A percentile compares a stretch with the other conserved stretches of the same genome.
phyloP scores from a whole-genome alignment of 2,113 vertebrate genomes.

The Lycocorax pyrrhopterus region DNA sequence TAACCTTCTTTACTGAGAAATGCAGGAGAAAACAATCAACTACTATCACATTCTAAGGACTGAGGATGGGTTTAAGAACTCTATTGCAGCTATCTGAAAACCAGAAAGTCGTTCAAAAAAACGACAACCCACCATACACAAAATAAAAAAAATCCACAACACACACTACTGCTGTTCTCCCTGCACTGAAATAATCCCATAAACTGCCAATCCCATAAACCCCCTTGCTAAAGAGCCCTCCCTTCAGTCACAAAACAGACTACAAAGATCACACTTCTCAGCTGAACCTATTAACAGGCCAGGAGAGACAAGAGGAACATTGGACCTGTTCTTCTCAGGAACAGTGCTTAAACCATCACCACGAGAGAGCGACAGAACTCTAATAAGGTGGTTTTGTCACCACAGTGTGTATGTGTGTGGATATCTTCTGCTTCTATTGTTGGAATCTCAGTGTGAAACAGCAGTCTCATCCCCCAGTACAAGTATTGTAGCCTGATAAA shows the following conservation, averaged over 20 bases:
- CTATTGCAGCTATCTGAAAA: background rate
- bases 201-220: background rate
- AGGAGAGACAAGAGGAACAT: background rate
- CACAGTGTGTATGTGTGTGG: accelerated
- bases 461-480: background rate
- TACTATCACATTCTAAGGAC: background rate
- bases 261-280: background rate
- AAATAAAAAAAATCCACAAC: background rate
- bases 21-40: background rate
- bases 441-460: background rate
- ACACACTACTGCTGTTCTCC: background rate
- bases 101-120: background rate
- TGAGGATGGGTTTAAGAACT: background rate
- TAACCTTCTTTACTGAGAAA: background rate
- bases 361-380: background rate
- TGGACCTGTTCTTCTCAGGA: background rate
- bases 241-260: background rate
- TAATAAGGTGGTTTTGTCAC: background rate
- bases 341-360: background rate
- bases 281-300: background rate
- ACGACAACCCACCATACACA: background rate
- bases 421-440: background rate
- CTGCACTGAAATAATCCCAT: background rate
- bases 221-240: background rate
- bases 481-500: background rate